Percentiles rank a stretch among this genome's conserved stretches.
phyloP scores from a whole-genome alignment of 1,140 invertebrate species.

The Anadara kagoshimensis region DNA sequence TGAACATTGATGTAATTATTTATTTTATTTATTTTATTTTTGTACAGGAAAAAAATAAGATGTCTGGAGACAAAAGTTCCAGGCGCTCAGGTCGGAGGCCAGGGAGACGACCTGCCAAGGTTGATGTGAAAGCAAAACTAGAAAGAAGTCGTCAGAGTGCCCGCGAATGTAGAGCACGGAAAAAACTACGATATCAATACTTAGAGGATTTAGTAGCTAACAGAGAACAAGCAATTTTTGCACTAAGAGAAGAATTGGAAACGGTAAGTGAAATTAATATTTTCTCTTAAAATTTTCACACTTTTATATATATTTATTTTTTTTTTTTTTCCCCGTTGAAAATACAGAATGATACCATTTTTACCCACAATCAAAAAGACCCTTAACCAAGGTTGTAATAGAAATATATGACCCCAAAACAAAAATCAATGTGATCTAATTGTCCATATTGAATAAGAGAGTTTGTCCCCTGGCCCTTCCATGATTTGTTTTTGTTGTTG shows the following conservation, averaged over 20 bases:
- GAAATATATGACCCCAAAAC: no score
- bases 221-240: conserved; percentile 94
- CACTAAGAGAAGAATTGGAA: conserved; percentile 91
- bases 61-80: conserved; percentile 49
- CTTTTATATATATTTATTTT: no score
- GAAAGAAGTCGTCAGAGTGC: conserved; percentile 97
- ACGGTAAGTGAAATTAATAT: conserved; percentile 79
- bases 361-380: no score
- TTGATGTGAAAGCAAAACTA: conserved; percentile 95
- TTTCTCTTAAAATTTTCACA: no score
- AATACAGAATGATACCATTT: no score
- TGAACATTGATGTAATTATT: no score
- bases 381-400: no score
- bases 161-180: conserved; percentile 95
- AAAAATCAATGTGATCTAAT: no score
- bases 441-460: no score
- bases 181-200: conserved; percentile 96
- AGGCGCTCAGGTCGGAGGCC: conserved; percentile 78
- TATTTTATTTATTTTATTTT: not conserved
- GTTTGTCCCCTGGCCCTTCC: no score
- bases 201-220: conserved; percentile 95
- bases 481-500: no score
- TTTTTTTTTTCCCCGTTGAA: no score
- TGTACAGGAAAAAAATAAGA: conserved; percentile 56
- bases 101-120: conserved; percentile 92